phyloP scores from a whole-genome alignment of 1,140 invertebrate species.

The Pseudomyrmex cubaensis region DNA sequence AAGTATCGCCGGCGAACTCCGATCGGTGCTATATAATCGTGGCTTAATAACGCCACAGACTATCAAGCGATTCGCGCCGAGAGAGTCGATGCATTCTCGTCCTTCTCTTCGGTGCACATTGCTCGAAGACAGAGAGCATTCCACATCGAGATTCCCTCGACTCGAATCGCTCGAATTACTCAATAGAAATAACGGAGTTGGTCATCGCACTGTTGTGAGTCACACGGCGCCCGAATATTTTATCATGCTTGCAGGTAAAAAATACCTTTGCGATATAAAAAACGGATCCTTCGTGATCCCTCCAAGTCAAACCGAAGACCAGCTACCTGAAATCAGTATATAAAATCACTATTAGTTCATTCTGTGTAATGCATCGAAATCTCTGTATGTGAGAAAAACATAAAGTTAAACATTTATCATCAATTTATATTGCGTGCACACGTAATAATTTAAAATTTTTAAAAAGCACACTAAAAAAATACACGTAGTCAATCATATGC shows the following conservation, averaged over 20 bases:
- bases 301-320: no score
- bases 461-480: no score
- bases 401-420: not conserved
- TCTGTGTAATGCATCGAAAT: not conserved
- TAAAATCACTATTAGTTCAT: no score
- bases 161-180: slow-evolving; percentile 34
- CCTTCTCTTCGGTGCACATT: not conserved
- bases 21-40: slow-evolving; percentile 21
- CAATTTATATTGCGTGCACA: no score
- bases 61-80: not conserved
- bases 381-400: slow-evolving; percentile 16
- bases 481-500: no score
- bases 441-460: no score
- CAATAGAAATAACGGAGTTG: slow-evolving; percentile 69
- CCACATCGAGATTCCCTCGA: not conserved
- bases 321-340: no score
- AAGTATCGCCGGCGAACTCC: not conserved
- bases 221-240: slow-evolving; percentile 65
- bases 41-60: slow-evolving; percentile 15
- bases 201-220: slow-evolving; percentile 61
- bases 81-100: slow-evolving; percentile 6
- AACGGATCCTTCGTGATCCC: not conserved
- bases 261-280: not conserved
- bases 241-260: slow-evolving; percentile 22
- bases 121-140: slow-evolving; percentile 21